Evolutionary conservation across 2,797 vertebrate species (phyloP), one percentile per base, ranked within the genome.

Genomic region (Gallirallus australis): DNA sequence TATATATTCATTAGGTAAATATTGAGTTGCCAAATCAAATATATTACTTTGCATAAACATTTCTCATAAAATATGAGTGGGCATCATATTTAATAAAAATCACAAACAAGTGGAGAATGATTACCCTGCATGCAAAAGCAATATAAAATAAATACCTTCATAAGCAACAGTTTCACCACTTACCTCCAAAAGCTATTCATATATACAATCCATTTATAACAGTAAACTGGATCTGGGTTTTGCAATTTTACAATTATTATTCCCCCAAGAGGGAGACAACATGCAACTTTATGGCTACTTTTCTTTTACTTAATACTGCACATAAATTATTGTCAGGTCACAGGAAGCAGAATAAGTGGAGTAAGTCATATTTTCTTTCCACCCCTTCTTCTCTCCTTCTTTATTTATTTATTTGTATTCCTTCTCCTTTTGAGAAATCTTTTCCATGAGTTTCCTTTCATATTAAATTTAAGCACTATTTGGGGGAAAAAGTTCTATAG

Each of bases 31-130:
- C 0, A 0, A 95, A 86, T 93, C 61, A 91, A 94, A 95, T 30
- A 89, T 59, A 95, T 89, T 94, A 82, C 37, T 93, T 82, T 50
- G 23, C 78, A 88, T 84, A 89, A 96, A 87, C 9, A 92, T 91
- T 95, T 93, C 93, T 94, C 86, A 90, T 82, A 86, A 94, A 94
- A 77, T 82, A 91, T 72, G 86, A 95, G 75, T 82, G 78, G 60
- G 35, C 33, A 84, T 94, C 64, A 64, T 78, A 90, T 95, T 96
- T 93, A 93, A 96, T 95, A 96, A 94, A 95, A 91, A 94, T 89
- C 82, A 96, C 80, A 82, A 78, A 73, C 42, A 81, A 87, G 64
- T 48, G 64, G 56, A 72, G 72, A 90, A 77, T 96, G 78, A 94
- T 91, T 66, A 57, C 90, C 71, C 80, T 81, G 64, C 27, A 75